Evolutionary conservation across 2,888 invertebrate species (phyloP).

Genomic region (Cylindroiulus punctatus): DNA sequence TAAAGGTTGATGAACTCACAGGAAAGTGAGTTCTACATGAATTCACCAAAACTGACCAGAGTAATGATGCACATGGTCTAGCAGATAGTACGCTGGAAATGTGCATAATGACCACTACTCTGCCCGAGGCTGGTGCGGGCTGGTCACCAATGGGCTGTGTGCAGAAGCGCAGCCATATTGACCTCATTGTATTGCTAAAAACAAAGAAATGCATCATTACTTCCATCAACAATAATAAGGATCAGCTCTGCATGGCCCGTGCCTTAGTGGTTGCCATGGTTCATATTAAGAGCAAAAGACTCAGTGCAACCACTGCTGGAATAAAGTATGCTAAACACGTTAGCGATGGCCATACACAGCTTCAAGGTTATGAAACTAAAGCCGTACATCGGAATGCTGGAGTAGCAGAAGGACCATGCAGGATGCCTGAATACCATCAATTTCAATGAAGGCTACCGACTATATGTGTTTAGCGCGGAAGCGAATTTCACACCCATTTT

Average conservation of each 20-base stretch:
- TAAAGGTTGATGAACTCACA: not conserved
- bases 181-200: not conserved
- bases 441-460: constrained; percentile 42
- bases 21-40: not conserved
- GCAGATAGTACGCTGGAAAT: not conserved
- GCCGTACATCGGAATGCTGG: no score
- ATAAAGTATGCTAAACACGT: no score
- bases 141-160: not conserved
- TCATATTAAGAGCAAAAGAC: no score
- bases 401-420: no score
- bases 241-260: no score
- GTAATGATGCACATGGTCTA: not conserved
- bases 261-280: no score
- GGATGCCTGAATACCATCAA: no score
- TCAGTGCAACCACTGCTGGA: no score
- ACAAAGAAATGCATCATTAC: not conserved
- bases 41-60: constrained; percentile 1
- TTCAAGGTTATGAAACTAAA: no score
- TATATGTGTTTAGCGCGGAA: constrained; percentile 51
- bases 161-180: not conserved
- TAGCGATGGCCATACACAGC: no score
- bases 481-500: not conserved
- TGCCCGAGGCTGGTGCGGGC: not conserved
- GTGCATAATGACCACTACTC: not conserved
- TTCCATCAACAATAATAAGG: not conserved